These are phyloP conservation scores for Drosophila nannoptera DNA, from an alignment of 1,140 invertebrate species.

Conservation along the genomic window DNA sequence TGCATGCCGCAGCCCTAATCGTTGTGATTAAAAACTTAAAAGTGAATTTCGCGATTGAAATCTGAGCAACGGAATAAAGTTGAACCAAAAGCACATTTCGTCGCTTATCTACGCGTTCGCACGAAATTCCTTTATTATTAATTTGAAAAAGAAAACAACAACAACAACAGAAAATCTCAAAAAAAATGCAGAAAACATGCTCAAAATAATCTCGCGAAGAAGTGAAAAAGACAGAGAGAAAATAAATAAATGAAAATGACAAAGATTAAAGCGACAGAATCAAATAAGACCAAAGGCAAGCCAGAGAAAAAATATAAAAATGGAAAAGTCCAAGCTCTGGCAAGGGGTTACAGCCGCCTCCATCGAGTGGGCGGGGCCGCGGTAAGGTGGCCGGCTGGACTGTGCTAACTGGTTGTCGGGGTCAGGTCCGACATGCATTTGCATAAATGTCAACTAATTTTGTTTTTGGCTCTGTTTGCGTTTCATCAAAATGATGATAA, in stretches of 20 bases:
- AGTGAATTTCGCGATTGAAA: constrained; percentile 47
- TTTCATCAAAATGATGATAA: constrained; percentile 71
- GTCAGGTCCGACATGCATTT: constrained; percentile 58
- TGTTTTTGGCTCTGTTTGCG: constrained; percentile 60
- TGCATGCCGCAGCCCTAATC: constrained; percentile 1
- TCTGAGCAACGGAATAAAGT: constrained; percentile 17
- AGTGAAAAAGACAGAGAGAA: not conserved
- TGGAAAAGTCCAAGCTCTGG: not conserved
- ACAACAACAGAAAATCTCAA: constrained; percentile 10
- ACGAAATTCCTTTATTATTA: constrained; percentile 67
- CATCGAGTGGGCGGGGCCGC: not conserved
- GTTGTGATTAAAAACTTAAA: constrained; percentile 25
- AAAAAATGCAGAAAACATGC: not conserved
- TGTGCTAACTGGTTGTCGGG: constrained; percentile 1
- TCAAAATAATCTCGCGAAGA: no score
- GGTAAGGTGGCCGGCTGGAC: not conserved
- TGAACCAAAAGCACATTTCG: constrained; percentile 13
- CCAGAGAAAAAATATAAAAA: not conserved
- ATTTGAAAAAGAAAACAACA: no score
- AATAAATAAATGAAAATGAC: not conserved
- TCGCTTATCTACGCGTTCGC: constrained; percentile 48
- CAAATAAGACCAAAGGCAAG: constrained; percentile 36
- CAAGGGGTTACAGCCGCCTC: no score
- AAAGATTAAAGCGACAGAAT: constrained; percentile 65
- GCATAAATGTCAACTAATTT: constrained; percentile 77